These are phyloP conservation scores for Osmoderma eremita DNA, from an alignment of 2,888 invertebrate species.

Conservation along the genomic window DNA sequence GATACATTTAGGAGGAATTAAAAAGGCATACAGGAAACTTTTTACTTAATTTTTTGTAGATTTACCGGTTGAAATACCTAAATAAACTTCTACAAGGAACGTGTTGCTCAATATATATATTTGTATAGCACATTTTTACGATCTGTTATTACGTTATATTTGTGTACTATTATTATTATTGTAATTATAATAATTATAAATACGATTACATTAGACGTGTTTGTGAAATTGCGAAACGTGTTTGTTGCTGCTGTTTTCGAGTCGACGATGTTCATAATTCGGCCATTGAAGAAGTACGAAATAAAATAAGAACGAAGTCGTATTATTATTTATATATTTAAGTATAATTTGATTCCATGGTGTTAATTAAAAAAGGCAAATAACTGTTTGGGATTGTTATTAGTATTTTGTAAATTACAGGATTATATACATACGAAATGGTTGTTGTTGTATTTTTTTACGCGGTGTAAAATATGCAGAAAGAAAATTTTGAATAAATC, in stretches of 20 bases:
- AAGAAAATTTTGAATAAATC: slow-evolving; percentile 40
- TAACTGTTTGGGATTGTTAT: slow-evolving; percentile 39
- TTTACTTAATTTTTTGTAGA: slow-evolving; percentile 47
- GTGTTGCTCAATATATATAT: slow-evolving; percentile 45
- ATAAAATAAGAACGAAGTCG: slow-evolving; percentile 1
- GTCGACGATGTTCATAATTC: slow-evolving; percentile 3
- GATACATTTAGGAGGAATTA: not conserved
- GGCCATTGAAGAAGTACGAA: not conserved
- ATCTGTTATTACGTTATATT: slow-evolving; percentile 28
- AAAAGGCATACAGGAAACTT: not conserved
- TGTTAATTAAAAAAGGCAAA: not conserved
- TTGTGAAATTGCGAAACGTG: slow-evolving; percentile 13
- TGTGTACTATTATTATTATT: slow-evolving; percentile 26
- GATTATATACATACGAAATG: slow-evolving; percentile 36
- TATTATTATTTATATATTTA: slow-evolving; percentile 11
- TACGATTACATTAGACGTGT: slow-evolving; percentile 23
- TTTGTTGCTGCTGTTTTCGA: slow-evolving; percentile 1
- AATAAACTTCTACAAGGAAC: slow-evolving; percentile 29
- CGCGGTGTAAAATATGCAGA: slow-evolving; percentile 31
- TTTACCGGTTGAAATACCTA: slow-evolving; percentile 39
- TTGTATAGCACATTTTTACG: slow-evolving; percentile 42
- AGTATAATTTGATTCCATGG: slow-evolving; percentile 41
- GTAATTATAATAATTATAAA: slow-evolving; percentile 36
- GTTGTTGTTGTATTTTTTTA: slow-evolving; percentile 44
- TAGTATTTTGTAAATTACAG: slow-evolving; percentile 43